Conservation (phyloP, 2,797 vertebrate genomes). For the Discoglossus pictus region DNA sequence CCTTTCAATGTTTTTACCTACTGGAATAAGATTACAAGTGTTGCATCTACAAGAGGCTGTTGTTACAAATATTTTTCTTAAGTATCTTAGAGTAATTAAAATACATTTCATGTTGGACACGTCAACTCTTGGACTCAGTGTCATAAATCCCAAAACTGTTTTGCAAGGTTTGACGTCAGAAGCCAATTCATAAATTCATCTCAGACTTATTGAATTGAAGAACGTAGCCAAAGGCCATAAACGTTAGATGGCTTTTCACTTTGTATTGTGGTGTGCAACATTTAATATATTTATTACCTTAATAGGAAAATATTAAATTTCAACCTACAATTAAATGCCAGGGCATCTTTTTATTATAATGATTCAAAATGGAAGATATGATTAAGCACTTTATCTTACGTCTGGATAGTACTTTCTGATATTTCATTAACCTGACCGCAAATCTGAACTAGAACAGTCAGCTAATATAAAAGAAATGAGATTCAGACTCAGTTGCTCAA, state of each 20-base stretch:
- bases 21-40: too few species aligned
- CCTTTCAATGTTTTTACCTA: too few species aligned
- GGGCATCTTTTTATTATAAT: constrained; percentile 34
- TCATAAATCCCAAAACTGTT: constrained; percentile 21
- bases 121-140: constrained; percentile 13
- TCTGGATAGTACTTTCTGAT: constrained; percentile 5
- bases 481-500: constrained; percentile 16
- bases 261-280: not conserved
- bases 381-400: constrained; percentile 23
- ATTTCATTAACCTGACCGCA: constrained; percentile 39
- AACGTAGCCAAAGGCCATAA: constrained; percentile 31
- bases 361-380: constrained; percentile 4
- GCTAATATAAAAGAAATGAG: constrained; percentile 32
- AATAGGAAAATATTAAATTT: constrained; percentile 27
- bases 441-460: constrained; percentile 10
- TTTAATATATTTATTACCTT: constrained; percentile 31
- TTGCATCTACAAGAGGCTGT: too few species aligned
- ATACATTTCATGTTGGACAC: constrained; percentile 21
- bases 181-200: constrained; percentile 36
- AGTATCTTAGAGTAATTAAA: not conserved
- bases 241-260: not conserved
- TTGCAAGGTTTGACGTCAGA: constrained; percentile 36
- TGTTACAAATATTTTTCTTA: too few species aligned
- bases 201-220: constrained; percentile 39
- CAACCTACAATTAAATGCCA: constrained; percentile 33